phyloP scores from a whole-genome alignment of 2,888 invertebrate genomes.

The Helleia helle region DNA sequence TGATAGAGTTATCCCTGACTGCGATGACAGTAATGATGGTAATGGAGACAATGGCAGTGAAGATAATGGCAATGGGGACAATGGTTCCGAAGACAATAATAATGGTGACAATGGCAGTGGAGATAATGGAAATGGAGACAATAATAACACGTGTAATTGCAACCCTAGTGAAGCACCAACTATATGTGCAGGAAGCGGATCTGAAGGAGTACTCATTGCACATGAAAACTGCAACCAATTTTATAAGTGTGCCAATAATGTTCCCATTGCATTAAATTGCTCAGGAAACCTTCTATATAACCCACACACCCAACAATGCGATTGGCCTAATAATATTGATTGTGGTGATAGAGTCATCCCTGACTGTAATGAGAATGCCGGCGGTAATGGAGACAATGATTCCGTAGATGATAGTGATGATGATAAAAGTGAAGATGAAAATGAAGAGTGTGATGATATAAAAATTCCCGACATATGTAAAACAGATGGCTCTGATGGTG shows the following conservation, averaged over 20 bases:
- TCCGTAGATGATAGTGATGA: conserved; percentile 3
- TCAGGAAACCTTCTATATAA: conserved; percentile 25
- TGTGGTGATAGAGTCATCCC: conserved; percentile 21
- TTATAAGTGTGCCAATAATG: conserved; percentile 28
- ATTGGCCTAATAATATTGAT: conserved; percentile 28
- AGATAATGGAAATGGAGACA: conserved; percentile 10
- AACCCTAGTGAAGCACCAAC: conserved; percentile 24
- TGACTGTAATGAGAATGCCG: too few species aligned
- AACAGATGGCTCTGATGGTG: conserved; percentile 25
- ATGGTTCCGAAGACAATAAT: background rate
- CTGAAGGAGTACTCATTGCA: conserved; percentile 14
- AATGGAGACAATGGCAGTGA: conserved; percentile 7
- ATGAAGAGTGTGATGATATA: conserved; percentile 10
- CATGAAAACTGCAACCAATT: conserved; percentile 24
- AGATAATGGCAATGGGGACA: background rate
- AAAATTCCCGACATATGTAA: conserved; percentile 25
- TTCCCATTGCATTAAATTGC: conserved; percentile 25
- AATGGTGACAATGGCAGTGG: conserved; percentile 9
- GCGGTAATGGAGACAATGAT: too few species aligned
- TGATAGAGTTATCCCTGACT: conserved; percentile 22
- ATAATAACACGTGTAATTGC: conserved; percentile 25
- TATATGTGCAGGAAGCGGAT: conserved; percentile 12
- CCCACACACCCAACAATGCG: conserved; percentile 26
- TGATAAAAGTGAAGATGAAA: background rate
- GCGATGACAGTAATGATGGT: conserved; percentile 8